Base-by-base conservation (phyloP, 1,140 invertebrate genomes). In the Gonioctena quinquepunctata region DNA sequence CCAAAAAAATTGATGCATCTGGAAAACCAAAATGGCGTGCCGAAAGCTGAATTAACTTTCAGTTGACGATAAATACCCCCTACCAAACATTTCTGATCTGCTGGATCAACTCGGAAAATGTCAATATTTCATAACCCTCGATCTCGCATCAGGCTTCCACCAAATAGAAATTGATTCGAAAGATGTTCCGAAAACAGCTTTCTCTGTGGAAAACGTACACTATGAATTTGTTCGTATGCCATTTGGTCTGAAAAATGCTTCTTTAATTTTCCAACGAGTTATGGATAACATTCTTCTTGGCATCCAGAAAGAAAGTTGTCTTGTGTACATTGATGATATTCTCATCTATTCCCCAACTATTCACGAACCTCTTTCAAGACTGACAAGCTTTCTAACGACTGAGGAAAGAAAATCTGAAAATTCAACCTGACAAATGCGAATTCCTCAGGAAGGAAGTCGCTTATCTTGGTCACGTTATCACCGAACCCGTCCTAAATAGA, bases 51-150 rank as follows among this genome's bases (percentile, higher is more conserved):
- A n/a, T n/a, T n/a, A n/a, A n/a, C n/a, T n/a, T n/a, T n/a, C n/a
- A n/a, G n/a, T n/a, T n/a, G 27, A 28, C 27, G 27, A n/a, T 69
- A 72, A 6, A 21, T 89, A 77, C 73, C 86, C 85, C 5, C 62
- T 88, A 4, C 85, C 86, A 6, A 70, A 79, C 11, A 85, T 86
- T 18, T 78, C 82, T 19, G 78, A 83, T 16, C 77, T 78, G 13
- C 33, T 77, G 54, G 78, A 83, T 67, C 72, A 70, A 18, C 26
- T 87, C 72, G 73, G 3, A 6, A 77, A 75, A 7, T 62, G 73
- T 7, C 71, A 74, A 59, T 83, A 76, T 60, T 86, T 86, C 61
- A 42, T 78, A n/a, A 76, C 79, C 0, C 67, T 86, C 1, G 84
- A 87, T 77, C 59, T 85, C 2, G 72, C 71, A 0, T 48, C 16